These are phyloP conservation scores for Tenrec ecaudatus DNA, from an alignment of 2,113 vertebrate genomes.

Conservation along the genomic window DNA sequence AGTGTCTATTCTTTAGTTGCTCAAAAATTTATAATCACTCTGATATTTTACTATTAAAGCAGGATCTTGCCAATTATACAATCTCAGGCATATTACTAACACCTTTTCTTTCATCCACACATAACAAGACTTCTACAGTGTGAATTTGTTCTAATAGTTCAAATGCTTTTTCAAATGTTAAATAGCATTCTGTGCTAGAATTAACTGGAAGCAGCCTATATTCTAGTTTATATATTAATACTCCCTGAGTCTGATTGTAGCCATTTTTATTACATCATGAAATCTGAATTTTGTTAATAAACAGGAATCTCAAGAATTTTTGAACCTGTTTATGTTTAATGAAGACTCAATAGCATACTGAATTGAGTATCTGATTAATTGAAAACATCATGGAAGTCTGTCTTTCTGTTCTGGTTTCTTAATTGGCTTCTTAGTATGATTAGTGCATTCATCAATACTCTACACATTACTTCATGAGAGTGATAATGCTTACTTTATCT, in stretches of 20 bases:
- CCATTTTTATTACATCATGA: background rate
- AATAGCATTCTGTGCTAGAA: slow-evolving; percentile 21
- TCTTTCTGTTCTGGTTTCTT: background rate
- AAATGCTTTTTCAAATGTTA: slow-evolving; percentile 48
- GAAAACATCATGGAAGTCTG: background rate
- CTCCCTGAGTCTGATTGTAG: slow-evolving; percentile 1
- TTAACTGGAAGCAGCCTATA: background rate
- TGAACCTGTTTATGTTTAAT: background rate
- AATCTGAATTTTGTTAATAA: slow-evolving; percentile 51
- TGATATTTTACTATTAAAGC: slow-evolving; percentile 61
- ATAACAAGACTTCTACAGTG: background rate
- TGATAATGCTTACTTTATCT: background rate
- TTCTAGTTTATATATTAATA: slow-evolving; percentile 31
- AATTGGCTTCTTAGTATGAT: background rate
- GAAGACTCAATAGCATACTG: background rate
- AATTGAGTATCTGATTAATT: background rate
- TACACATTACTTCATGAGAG: background rate
- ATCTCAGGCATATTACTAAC: slow-evolving; percentile 5
- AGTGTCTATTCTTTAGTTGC: slow-evolving; percentile 3
- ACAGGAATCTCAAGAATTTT: slow-evolving; percentile 11
- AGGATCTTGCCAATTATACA: slow-evolving; percentile 29
- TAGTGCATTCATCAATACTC: background rate
- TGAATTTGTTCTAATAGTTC: slow-evolving; percentile 53
- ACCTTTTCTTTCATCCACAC: slow-evolving; percentile 51
- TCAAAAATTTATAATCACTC: slow-evolving; percentile 46